Percentiles rank a stretch among this genome's conserved stretches.
Conservation (phyloP, 1,140 invertebrate genomes). For the Eumaeus atala region DNA sequence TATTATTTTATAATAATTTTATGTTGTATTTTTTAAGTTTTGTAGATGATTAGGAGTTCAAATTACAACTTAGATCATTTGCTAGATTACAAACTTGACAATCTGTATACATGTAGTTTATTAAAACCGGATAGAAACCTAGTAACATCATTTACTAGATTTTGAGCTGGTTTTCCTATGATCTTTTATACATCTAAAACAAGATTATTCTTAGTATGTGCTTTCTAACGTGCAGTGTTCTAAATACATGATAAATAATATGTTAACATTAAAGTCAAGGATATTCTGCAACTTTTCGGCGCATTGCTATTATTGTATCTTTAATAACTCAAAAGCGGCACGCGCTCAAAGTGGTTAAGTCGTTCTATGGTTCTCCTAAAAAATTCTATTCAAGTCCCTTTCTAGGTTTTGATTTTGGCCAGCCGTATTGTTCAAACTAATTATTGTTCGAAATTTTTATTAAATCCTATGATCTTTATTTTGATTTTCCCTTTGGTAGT, state of each 20-base stretch:
- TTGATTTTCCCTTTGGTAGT: no score
- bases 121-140: no score
- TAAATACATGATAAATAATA: slow-evolving; percentile 12
- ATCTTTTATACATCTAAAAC: slow-evolving; percentile 13
- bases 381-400: slow-evolving; percentile 6
- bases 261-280: slow-evolving; percentile 13
- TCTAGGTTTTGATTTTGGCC: slow-evolving; percentile 5
- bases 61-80: no score
- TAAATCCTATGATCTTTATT: no score
- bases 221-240: slow-evolving; percentile 16
- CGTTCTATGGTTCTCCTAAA: slow-evolving; percentile 3
- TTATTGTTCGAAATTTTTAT: no score
- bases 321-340: neutral
- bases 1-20: no score
- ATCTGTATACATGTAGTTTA: no score
- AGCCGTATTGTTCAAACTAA: neutral
- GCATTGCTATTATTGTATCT: neutral
- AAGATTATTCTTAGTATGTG: slow-evolving; percentile 16
- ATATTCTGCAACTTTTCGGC: slow-evolving; percentile 15
- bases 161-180: slow-evolving; percentile 6
- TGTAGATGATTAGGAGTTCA: no score
- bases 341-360: slow-evolving; percentile 4
- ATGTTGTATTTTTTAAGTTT: no score
- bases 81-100: no score
- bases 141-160: slow-evolving; percentile 13